Base-by-base conservation (phyloP, 2,888 invertebrate genomes). In the Marasmarcha lunaedactyla region DNA sequence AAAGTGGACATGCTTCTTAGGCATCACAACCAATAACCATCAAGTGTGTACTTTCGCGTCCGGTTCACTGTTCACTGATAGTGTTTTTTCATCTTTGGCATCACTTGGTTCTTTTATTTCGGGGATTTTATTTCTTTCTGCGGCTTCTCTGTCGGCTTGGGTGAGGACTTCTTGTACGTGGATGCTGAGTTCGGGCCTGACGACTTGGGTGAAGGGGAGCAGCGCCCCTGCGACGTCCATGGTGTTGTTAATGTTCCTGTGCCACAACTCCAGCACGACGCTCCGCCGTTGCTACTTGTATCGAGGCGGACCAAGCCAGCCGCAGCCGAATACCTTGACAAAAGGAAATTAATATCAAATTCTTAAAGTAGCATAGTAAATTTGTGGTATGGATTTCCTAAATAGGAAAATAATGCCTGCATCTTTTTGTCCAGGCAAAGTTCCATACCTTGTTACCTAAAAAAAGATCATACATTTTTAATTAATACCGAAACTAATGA, bases 261-360 rank as follows among this genome's bases (percentile, higher is more conserved):
- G 84, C 84, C 84, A 84, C 45, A 84, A 61, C 61, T 84, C 84
- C 30, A 84, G 83, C 81, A 85, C 84, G 57, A 84, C 81, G 64
- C 84, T 84, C 53, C 84, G 78, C 74, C 84, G 76, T 68, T 86
- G 86, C 87, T 88, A 88, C 87, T 88, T 88, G 77, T 86, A 87
- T 49, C 86, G 71, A 11, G 85, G 84, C 14, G 88, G 87, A 0
- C 87, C 89, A 38, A 89, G 81, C 87, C 89, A 88, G 36, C 89
- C 87, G 65, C 89, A 90, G 37, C 89, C 89, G 78, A 90, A 86
- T 58, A 90, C 77, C 79, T 90, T 86, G 2, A 33, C 10, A 1
- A 14, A 33, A 14, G 30, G 15, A 30, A 35, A 12, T 14, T 20
- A 20, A 20, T 1, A 13, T 10, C 39, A n/a, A n/a, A n/a, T n/a